phyloP scores from a whole-genome alignment of 2,113 vertebrate genomes.

The Percina caprodes region DNA sequence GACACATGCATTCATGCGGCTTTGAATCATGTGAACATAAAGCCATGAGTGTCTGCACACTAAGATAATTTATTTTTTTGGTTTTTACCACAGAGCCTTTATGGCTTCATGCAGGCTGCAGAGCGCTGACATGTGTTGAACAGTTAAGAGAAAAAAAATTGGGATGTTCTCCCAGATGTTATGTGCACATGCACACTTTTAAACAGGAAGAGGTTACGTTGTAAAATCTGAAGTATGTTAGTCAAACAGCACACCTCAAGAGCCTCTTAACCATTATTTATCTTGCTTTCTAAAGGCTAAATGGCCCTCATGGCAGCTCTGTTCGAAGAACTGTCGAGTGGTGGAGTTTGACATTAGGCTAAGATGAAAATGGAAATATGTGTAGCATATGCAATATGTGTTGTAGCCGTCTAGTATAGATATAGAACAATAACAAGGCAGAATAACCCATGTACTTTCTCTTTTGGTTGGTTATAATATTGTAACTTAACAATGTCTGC shows the following conservation, averaged over 20 bases:
- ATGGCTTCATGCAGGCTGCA: constrained; percentile 22
- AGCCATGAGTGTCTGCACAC: not conserved
- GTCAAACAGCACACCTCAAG: constrained; percentile 65
- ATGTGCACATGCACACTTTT: constrained; percentile 45
- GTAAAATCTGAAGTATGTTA: constrained; percentile 69
- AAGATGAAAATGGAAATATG: constrained; percentile 52
- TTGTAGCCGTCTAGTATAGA: constrained; percentile 5
- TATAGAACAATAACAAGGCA: constrained; percentile 7
- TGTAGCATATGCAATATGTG: constrained; percentile 21
- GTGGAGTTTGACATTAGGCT: constrained; percentile 38
- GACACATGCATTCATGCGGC: constrained; percentile 3
- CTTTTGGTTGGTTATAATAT: constrained; percentile 30
- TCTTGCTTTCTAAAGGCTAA: constrained; percentile 55
- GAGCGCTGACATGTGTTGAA: constrained; percentile 44
- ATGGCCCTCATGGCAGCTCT: constrained; percentile 32
- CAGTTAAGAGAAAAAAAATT: constrained; percentile 48
- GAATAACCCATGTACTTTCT: constrained; percentile 32
- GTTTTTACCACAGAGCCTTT: constrained; percentile 17
- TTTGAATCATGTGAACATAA: constrained; percentile 27
- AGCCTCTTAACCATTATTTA: constrained; percentile 69
- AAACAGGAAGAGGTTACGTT: constrained; percentile 54
- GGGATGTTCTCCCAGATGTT: constrained; percentile 17
- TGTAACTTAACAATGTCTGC: constrained; percentile 50
- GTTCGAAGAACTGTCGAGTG: constrained; percentile 25
- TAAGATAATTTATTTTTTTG: not conserved